These are phyloP conservation scores for Meliscaeva auricollis DNA, from an alignment of 2,888 invertebrate species.

Conservation along the genomic window DNA sequence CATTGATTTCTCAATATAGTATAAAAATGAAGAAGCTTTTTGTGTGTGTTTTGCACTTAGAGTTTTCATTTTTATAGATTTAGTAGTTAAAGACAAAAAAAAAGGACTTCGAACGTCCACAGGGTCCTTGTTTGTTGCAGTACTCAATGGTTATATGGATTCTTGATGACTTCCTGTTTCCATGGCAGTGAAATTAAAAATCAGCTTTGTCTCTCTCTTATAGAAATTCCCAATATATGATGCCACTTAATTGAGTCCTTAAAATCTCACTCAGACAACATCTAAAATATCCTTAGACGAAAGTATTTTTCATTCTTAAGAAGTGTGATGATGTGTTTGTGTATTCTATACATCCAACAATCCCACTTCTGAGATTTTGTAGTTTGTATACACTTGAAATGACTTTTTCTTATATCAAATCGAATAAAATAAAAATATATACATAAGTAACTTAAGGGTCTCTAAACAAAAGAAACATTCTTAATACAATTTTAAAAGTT, in stretches of 20 bases:
- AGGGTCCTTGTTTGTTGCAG: not conserved
- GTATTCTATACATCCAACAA: conserved; percentile 3
- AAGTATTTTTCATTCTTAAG: not conserved
- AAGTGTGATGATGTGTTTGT: not conserved
- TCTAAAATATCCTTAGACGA: too few species aligned
- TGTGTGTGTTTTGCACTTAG: conserved; percentile 7
- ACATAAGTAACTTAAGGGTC: not conserved
- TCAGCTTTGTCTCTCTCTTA: not conserved
- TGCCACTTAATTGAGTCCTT: not conserved
- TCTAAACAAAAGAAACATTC: conserved; percentile 54
- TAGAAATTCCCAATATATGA: not conserved
- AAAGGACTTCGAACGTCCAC: not conserved
- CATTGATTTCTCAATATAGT: conserved; percentile 33
- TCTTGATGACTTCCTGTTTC: not conserved
- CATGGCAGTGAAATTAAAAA: conserved; percentile 10
- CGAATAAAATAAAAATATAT: not conserved
- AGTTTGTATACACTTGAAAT: not conserved
- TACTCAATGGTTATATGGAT: not conserved
- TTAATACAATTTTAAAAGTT: conserved; percentile 75
- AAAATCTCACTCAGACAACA: not conserved
- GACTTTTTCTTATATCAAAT: not conserved
- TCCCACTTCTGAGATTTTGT: conserved; percentile 38
- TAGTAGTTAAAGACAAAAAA: not conserved
- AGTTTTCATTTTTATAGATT: conserved; percentile 11
- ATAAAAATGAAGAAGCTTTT: conserved; percentile 1